Conservation (phyloP, 2,113 vertebrate genomes). For the Cepphus grylle region DNA sequence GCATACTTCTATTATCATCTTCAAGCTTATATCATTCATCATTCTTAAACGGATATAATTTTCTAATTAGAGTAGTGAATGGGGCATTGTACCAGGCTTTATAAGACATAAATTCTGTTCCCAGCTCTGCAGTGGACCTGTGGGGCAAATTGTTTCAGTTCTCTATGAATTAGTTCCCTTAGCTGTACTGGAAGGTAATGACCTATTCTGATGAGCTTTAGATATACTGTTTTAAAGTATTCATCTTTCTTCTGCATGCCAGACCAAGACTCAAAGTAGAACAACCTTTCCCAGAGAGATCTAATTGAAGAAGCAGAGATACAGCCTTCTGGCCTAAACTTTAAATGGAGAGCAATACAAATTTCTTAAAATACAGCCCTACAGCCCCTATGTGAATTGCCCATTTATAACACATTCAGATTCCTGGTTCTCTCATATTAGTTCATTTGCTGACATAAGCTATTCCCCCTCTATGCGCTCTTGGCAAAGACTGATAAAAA, state of each 20-base stretch:
- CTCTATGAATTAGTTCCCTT: neutral
- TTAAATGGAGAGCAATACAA: neutral
- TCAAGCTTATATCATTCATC: neutral
- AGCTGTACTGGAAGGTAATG: neutral
- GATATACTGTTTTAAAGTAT: neutral
- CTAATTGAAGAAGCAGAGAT: neutral
- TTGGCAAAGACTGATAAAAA: neutral
- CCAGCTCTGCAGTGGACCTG: neutral
- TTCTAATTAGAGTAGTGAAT: neutral
- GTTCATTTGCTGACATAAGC: neutral
- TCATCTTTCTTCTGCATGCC: neutral
- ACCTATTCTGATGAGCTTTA: conserved; percentile 1
- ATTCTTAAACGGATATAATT: neutral
- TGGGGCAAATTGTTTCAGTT: neutral
- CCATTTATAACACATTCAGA: neutral
- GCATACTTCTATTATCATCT: neutral
- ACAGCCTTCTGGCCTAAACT: neutral
- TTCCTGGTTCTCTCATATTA: neutral
- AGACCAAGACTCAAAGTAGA: neutral
- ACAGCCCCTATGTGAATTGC: neutral
- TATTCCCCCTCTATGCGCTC: neutral
- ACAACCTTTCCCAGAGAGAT: neutral
- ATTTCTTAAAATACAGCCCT: neutral
- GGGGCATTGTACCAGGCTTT: neutral
- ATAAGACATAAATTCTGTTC: neutral